Evolutionary conservation across 2,113 vertebrate species (phyloP).

Genomic region (Psettodes erumei): DNA sequence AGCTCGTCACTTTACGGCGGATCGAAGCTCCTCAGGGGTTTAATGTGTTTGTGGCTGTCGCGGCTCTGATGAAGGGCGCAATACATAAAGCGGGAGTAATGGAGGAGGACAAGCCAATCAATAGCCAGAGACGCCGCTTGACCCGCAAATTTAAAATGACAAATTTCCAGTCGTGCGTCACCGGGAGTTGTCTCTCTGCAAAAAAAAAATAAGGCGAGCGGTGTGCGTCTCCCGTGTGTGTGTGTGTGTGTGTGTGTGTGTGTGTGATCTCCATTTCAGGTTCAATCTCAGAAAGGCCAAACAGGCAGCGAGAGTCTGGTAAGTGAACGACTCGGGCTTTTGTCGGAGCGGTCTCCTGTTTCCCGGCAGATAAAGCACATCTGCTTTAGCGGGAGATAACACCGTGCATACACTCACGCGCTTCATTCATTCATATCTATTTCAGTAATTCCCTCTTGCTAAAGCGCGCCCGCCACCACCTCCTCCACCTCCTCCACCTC

Average conservation of each 20-base stretch:
- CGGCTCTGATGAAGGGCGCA: conserved; percentile 72
- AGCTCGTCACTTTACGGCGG: conserved; percentile 71
- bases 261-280: conserved; percentile 61
- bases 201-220: conserved; percentile 28
- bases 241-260: conserved; percentile 12
- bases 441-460: conserved; percentile 62
- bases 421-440: conserved; percentile 64
- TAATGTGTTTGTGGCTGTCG: conserved; percentile 78
- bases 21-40: conserved; percentile 75
- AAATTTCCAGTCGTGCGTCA: conserved; percentile 66
- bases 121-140: conserved; percentile 74
- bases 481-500: background rate
- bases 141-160: conserved; percentile 77
- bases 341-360: conserved; percentile 63
- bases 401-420: conserved; percentile 42
- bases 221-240: conserved; percentile 12
- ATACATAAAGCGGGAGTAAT: conserved; percentile 77
- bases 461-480: conserved; percentile 14
- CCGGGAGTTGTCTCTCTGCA: conserved; percentile 30
- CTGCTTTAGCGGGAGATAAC: conserved; percentile 65
- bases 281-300: conserved; percentile 64
- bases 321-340: conserved; percentile 65
- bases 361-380: conserved; percentile 74
- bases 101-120: conserved; percentile 77
- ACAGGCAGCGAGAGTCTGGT: conserved; percentile 67